These are phyloP conservation scores for Ia io DNA, from an alignment of 2,113 vertebrate genomes.

Conservation along the genomic window DNA sequence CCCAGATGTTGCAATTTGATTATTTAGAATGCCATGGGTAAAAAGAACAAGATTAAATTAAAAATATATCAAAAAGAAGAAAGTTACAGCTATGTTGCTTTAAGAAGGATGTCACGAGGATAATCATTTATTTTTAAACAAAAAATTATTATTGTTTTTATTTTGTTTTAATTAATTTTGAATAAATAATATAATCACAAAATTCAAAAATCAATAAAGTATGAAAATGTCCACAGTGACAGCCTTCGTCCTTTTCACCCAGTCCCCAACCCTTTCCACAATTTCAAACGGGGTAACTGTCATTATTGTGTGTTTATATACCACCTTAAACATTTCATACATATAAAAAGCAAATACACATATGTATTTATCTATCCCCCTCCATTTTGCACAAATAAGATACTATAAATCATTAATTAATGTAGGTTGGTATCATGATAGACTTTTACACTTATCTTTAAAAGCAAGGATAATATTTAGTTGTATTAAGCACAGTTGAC, in stretches of 20 bases:
- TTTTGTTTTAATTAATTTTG: slow-evolving; percentile 12
- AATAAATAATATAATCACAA: background rate
- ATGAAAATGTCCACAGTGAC: background rate
- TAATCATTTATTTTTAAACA: background rate
- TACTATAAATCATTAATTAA: background rate
- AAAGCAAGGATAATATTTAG: background rate
- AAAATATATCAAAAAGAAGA: background rate
- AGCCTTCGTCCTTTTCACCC: background rate
- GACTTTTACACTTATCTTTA: background rate
- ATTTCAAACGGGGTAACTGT: background rate
- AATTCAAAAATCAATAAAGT: background rate
- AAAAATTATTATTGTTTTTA: background rate
- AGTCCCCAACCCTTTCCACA: background rate
- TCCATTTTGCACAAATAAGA: background rate
- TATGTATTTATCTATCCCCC: background rate
- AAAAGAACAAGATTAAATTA: background rate
- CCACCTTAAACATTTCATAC: background rate
- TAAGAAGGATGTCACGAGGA: background rate
- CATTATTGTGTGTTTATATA: background rate
- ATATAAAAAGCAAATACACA: background rate
- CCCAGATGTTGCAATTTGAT: slow-evolving; percentile 30
- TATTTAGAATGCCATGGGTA: background rate
- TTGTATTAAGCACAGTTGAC: background rate
- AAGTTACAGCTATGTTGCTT: background rate
- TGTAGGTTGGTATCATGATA: background rate